Percentiles rank a stretch among this genome's conserved stretches.
Conservation (phyloP, 2,113 vertebrate species). For the Petrocephalus microphthalmus region DNA sequence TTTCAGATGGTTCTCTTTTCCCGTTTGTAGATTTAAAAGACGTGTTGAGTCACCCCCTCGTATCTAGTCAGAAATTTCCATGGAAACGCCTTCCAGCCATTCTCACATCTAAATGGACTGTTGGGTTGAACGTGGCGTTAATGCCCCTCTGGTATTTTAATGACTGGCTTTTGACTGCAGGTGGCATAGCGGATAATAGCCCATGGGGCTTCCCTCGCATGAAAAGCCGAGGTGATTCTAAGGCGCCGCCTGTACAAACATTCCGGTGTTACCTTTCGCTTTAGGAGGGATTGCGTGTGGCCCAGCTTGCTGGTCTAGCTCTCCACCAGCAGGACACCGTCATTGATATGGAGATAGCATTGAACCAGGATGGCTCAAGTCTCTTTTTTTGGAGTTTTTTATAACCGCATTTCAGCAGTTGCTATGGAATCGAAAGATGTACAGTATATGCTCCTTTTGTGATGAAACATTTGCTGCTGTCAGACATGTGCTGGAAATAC, state of each 20-base stretch:
- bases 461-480: background rate
- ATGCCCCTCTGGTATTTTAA: background rate
- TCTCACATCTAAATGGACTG: background rate
- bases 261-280: background rate
- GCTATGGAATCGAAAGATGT: background rate
- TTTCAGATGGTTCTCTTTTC: background rate
- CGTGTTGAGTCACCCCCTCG: background rate
- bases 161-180: background rate
- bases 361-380: background rate
- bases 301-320: background rate
- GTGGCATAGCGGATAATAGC: background rate
- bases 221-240: background rate
- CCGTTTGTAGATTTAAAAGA: background rate
- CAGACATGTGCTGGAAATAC: background rate
- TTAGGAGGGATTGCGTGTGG: background rate
- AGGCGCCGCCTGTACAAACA: background rate
- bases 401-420: background rate
- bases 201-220: background rate
- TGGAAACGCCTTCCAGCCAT: slow-evolving; percentile 3
- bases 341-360: background rate
- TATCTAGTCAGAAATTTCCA: background rate
- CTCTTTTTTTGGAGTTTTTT: background rate
- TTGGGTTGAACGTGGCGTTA: background rate
- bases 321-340: background rate
- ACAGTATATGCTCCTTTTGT: background rate